Evolutionary conservation across 2,888 invertebrate species (phyloP), one percentile per base, ranked within the genome.

Genomic region (Thumatha senex): DNA sequence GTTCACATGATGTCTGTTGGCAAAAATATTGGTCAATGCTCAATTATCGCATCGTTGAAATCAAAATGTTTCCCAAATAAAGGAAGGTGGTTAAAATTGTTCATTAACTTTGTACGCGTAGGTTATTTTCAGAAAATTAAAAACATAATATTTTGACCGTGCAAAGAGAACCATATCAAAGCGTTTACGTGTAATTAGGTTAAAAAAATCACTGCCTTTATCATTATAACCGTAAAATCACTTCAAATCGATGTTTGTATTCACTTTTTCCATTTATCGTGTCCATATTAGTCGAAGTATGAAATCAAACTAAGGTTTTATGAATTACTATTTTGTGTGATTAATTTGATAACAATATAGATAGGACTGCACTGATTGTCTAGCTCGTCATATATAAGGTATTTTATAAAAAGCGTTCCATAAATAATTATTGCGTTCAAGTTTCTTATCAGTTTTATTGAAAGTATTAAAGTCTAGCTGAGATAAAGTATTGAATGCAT

Each of bases 301-400:
- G 48, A 55, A 67, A 61, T 62, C 44, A 62, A 57, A 76, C 77
- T 74, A 67, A 64, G 63, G 52, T 43, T 60, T 48, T 57, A 56
- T 54, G 50, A 57, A 60, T 47, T 57, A 56, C 61, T 63, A 53
- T 60, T 64, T 63, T 64, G 48, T 55, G 30, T 56, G 64, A 69
- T 65, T 66, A 59, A 51, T 48, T 45, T 57, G 78, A 79, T 77
- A 78, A 59, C 48, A 40, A 67, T 78, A 76, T 76, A 77, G 68
- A 70, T 67, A 59, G 54, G 58, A 62, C 49, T 56, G 65, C 73
- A 72, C 70, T 77, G 78, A 78, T 78, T 79, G 50, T 58, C 54
- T 58, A 67, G 63, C 69, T n/a, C 62, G 54, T 39, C 11, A 39
- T 15, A 38, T 38, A 9, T 38, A 7, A 39, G 11, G 38, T 18